Percentiles rank a stretch among this genome's conserved stretches.
phyloP scores from a whole-genome alignment of 1,140 invertebrate genomes.

The Araneus ventricosus region DNA sequence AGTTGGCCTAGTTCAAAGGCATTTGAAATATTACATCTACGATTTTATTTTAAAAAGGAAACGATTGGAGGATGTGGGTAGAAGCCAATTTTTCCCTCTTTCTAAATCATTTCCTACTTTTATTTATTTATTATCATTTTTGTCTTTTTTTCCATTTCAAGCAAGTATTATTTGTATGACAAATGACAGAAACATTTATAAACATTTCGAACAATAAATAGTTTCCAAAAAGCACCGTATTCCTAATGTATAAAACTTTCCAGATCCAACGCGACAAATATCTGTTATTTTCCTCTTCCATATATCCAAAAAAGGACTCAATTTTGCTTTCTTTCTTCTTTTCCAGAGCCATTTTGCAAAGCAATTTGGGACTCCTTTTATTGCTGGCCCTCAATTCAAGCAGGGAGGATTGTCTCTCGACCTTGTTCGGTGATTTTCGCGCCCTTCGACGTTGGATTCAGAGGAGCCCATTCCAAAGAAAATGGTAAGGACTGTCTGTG shows the following conservation, averaged over 20 bases:
- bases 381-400: constrained; percentile 88
- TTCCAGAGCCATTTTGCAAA: constrained; percentile 81
- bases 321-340: not conserved
- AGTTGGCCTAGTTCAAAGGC: no score
- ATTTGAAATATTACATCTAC: no score
- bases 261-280: not conserved
- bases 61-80: no score
- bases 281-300: not conserved
- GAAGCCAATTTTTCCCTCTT: no score
- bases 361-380: constrained; percentile 87
- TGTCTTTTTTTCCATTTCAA: no score
- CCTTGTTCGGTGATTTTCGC: constrained; percentile 70
- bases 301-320: not conserved
- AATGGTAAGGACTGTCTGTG: constrained; percentile 24
- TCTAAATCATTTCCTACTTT: no score
- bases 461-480: constrained; percentile 43
- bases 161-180: no score
- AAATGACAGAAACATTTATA: not conserved
- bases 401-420: constrained; percentile 80
- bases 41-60: no score
- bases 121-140: no score
- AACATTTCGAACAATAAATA: not conserved
- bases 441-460: constrained; percentile 47
- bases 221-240: not conserved
- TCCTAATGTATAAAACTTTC: not conserved